Evolutionary conservation across 2,888 invertebrate genomes (phyloP).

Genomic region (Mesodorylaimus sp.): DNA sequence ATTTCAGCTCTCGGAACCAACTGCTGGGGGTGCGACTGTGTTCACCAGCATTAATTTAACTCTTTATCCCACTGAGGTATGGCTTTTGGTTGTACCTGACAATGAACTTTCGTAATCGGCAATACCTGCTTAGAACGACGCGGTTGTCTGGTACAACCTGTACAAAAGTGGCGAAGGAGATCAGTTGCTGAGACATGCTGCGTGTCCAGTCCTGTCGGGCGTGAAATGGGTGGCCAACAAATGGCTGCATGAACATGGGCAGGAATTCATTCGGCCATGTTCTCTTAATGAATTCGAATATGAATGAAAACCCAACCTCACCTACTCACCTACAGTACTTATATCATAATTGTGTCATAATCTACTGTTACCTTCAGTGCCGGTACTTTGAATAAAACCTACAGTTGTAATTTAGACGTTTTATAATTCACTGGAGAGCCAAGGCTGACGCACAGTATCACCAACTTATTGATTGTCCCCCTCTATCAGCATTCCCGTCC

Average conservation of each 20-base stretch:
- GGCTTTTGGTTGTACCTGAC: slow-evolving; percentile 1
- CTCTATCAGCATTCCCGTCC: too few species aligned
- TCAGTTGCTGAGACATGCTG: slow-evolving; percentile 73
- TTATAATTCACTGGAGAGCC: too few species aligned
- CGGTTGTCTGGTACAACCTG: slow-evolving; percentile 87
- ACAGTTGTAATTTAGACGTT: too few species aligned
- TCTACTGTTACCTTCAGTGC: too few species aligned
- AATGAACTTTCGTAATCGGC: background rate
- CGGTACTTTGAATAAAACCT: too few species aligned
- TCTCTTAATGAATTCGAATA: slow-evolving; percentile 21
- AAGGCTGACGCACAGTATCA: too few species aligned
- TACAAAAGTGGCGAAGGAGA: slow-evolving; percentile 80
- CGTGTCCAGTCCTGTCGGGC: slow-evolving; percentile 86
- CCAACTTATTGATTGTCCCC: too few species aligned
- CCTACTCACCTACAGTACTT: too few species aligned
- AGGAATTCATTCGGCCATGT: slow-evolving; percentile 52
- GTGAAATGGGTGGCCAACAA: slow-evolving; percentile 90
- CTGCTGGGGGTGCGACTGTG: slow-evolving; percentile 90
- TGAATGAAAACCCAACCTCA: too few species aligned
- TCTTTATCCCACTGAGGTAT: slow-evolving; percentile 57
- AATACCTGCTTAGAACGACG: slow-evolving; percentile 44
- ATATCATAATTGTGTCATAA: too few species aligned
- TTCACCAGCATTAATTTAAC: slow-evolving; percentile 73
- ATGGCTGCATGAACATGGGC: slow-evolving; percentile 77
- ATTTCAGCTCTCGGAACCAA: slow-evolving; percentile 78